These are phyloP conservation scores for Sceloporus tristichus DNA, from an alignment of 2,113 vertebrate species.

Conservation along the genomic window DNA sequence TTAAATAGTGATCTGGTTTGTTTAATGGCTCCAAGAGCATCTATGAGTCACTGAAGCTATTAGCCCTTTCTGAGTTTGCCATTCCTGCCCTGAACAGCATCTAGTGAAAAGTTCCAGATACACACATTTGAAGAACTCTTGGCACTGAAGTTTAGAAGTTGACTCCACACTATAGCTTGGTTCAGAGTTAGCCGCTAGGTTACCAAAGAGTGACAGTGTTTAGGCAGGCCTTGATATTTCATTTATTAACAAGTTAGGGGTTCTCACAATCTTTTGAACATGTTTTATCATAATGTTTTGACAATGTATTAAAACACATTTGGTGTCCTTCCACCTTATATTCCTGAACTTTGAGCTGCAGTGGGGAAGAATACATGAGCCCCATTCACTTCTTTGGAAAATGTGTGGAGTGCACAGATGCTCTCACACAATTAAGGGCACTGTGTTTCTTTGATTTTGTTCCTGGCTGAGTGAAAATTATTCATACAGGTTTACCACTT, in stretches of 20 bases:
- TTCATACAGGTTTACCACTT: neutral
- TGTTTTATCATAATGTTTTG: neutral
- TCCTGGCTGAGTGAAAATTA: too few relatives aligned
- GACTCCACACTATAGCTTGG: conserved; percentile 1
- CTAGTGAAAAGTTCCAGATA: conserved; percentile 24
- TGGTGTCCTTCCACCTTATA: neutral
- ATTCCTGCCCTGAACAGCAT: conserved; percentile 39
- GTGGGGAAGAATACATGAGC: too few relatives aligned
- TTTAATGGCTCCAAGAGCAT: conserved; percentile 18
- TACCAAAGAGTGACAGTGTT: conserved; percentile 13
- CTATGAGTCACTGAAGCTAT: neutral
- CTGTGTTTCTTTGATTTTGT: too few relatives aligned
- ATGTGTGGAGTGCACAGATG: too few relatives aligned
- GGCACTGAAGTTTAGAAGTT: conserved; percentile 32
- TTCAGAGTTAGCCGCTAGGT: neutral
- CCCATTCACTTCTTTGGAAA: too few relatives aligned
- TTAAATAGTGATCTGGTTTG: conserved; percentile 35
- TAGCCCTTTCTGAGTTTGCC: conserved; percentile 24
- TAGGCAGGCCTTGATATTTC: neutral
- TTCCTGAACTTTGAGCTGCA: neutral
- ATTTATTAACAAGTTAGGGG: conserved; percentile 2
- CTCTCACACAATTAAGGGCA: too few relatives aligned
- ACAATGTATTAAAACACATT: neutral
- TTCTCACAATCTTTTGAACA: too few relatives aligned
- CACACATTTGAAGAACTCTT: conserved; percentile 46